phyloP scores from a whole-genome alignment of 2,888 invertebrate species.

The Troilus luridus region DNA sequence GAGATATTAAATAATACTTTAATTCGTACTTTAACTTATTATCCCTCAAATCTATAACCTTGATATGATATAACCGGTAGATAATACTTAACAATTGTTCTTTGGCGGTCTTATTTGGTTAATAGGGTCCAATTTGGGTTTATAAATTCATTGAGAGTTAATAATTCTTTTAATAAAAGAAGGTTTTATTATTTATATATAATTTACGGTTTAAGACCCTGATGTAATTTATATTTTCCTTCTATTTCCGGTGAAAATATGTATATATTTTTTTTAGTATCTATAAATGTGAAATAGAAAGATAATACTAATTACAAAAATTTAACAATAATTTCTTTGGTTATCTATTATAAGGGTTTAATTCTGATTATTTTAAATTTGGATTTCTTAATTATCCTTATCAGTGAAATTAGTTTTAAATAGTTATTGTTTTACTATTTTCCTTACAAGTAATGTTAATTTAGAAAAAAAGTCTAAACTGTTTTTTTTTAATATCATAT shows the following conservation, averaged over 20 bases:
- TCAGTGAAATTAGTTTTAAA: not conserved
- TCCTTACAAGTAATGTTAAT: not conserved
- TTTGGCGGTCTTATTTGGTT: conserved; percentile 41
- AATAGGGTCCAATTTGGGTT: not conserved
- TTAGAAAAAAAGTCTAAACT: too few species aligned
- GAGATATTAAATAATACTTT: not conserved
- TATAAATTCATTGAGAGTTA: not conserved
- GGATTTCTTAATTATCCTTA: not conserved
- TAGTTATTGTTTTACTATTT: too few species aligned
- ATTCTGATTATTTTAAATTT: not conserved
- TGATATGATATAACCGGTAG: conserved; percentile 60
- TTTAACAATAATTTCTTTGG: not conserved
- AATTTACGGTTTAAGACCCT: not conserved
- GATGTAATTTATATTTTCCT: not conserved
- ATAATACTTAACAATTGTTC: conserved; percentile 52
- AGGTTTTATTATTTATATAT: not conserved
- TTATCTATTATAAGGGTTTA: not conserved
- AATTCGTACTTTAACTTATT: conserved; percentile 36
- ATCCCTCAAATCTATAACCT: conserved; percentile 50
- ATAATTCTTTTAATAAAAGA: not conserved
- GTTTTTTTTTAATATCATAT: not conserved
- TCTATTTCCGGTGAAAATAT: conserved; percentile 11
- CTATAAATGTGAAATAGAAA: not conserved
- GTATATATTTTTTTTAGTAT: not conserved
- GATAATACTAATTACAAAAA: not conserved